Evolutionary conservation across 2,888 invertebrate species (phyloP).

Genomic region (Plebejus melissa): DNA sequence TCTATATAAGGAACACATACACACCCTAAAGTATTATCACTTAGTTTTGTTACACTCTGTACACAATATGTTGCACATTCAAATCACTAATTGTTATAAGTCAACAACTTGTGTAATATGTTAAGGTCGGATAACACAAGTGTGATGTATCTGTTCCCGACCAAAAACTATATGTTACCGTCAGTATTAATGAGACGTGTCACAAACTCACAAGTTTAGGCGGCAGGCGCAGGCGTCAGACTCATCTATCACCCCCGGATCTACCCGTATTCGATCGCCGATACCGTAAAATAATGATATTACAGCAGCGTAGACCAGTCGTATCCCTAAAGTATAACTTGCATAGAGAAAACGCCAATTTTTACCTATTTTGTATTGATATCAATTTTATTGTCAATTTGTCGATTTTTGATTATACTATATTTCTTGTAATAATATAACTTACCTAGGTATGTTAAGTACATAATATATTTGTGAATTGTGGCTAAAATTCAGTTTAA

Average conservation of each 20-base stretch:
- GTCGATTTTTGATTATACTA: no score
- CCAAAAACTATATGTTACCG: constrained; percentile 46
- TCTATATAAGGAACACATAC: no score
- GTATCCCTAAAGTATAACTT: no score
- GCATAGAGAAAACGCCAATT: no score
- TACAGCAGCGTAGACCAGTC: no score
- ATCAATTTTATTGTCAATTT: no score
- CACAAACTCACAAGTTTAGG: constrained; percentile 44
- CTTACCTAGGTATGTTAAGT: no score
- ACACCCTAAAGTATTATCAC: no score
- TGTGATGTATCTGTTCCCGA: constrained; percentile 39
- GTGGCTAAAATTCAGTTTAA: background rate
- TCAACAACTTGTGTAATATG: background rate
- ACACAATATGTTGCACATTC: background rate
- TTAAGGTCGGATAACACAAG: background rate
- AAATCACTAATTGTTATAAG: constrained; percentile 2
- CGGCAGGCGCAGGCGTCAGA: constrained; percentile 43
- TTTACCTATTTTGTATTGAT: no score
- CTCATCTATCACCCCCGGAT: constrained; percentile 67
- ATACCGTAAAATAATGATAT: background rate
- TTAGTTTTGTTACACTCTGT: no score
- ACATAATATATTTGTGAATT: no score
- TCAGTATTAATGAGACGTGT: constrained; percentile 59
- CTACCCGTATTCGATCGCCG: constrained; percentile 39
- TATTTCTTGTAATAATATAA: no score